Evolutionary conservation across 2,888 invertebrate genomes (phyloP).

Genomic region (Gerosis bhagava): DNA sequence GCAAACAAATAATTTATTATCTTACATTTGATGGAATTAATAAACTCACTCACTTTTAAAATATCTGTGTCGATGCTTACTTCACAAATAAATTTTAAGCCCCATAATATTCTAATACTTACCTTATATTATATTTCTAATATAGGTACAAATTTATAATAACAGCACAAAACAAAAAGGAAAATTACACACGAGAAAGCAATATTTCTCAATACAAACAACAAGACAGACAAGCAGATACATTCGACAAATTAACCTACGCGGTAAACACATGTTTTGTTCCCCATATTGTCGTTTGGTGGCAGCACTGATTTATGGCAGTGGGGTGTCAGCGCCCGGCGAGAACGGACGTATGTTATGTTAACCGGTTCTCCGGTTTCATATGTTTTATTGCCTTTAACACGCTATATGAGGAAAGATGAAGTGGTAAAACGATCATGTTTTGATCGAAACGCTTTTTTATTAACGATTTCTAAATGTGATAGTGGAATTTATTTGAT

Average conservation of each 20-base stretch:
- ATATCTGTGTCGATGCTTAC: too few relatives aligned
- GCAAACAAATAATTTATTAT: too few relatives aligned
- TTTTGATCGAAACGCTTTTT: constrained; percentile 14
- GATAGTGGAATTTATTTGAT: too few relatives aligned
- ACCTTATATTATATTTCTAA: too few relatives aligned
- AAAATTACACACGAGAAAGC: constrained; percentile 48
- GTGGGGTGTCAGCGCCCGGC: constrained; percentile 42
- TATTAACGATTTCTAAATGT: constrained; percentile 15
- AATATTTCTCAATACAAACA: constrained; percentile 75
- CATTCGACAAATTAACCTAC: constrained; percentile 81
- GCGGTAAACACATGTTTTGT: constrained; percentile 79
- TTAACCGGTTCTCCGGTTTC: constrained; percentile 34
- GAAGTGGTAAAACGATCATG: constrained; percentile 12
- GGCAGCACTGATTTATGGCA: constrained; percentile 78
- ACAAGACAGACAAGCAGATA: constrained; percentile 70
- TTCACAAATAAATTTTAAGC: too few relatives aligned
- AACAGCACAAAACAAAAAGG: constrained; percentile 38
- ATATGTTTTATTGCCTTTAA: constrained; percentile 23
- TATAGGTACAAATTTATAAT: too few relatives aligned
- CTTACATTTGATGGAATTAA: too few relatives aligned
- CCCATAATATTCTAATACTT: too few relatives aligned
- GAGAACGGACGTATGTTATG: constrained; percentile 34
- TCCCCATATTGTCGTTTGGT: constrained; percentile 76
- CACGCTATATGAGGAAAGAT: constrained; percentile 1
- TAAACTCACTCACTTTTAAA: too few relatives aligned